Evolutionary conservation across 1,140 invertebrate genomes (phyloP).

Genomic region (Caenorhabditis remanei): DNA sequence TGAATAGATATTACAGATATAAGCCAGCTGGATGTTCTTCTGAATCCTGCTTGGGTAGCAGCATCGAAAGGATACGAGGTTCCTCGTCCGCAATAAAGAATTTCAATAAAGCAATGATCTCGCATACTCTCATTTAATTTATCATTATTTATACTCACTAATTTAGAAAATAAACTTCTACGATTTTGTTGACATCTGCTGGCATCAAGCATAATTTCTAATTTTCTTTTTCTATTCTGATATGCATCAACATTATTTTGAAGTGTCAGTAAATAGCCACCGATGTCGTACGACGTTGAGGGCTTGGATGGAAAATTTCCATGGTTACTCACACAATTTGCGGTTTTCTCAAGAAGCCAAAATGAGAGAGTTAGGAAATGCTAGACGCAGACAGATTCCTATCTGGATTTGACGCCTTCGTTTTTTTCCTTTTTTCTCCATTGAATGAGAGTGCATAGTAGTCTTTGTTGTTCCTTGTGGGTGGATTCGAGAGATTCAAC

Average conservation of each 20-base stretch:
- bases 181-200: no score
- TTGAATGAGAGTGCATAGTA: not conserved
- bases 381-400: constrained; percentile 14
- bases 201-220: no score
- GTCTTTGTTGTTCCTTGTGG: not conserved
- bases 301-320: constrained; percentile 50
- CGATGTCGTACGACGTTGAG: not conserved
- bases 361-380: not conserved
- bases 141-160: no score
- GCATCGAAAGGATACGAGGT: constrained; percentile 3
- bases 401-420: constrained; percentile 40
- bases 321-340: constrained; percentile 53
- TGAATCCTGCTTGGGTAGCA: constrained; percentile 25
- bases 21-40: not conserved
- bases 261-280: not conserved
- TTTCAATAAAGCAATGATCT: not conserved
- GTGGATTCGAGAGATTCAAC: not conserved
- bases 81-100: not conserved
- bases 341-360: constrained; percentile 22
- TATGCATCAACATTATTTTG: not conserved
- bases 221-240: no score
- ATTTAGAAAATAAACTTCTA: no score
- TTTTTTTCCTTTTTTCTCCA: not conserved
- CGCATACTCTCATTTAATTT: not conserved
- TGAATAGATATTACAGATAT: not conserved